Evolutionary conservation across 2,113 vertebrate genomes (phyloP).

Genomic region (Etheostoma cragini): DNA sequence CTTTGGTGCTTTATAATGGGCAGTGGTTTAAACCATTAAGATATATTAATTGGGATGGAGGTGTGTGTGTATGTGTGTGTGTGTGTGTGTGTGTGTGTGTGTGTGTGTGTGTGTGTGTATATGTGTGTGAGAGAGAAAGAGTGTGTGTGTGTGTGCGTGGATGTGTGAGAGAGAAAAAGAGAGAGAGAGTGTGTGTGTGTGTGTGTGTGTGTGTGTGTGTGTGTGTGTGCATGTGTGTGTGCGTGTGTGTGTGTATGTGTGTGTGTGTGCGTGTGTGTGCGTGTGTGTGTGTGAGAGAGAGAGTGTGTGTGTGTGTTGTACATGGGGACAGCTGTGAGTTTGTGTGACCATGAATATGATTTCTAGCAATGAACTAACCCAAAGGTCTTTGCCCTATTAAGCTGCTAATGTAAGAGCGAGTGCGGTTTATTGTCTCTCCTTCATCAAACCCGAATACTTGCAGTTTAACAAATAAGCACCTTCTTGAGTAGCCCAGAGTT

Average conservation of each 20-base stretch:
- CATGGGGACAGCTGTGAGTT: not conserved
- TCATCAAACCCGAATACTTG: constrained; percentile 39
- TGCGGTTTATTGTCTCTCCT: constrained; percentile 29
- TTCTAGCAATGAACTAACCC: constrained; percentile 42
- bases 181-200: not conserved
- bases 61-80: not conserved
- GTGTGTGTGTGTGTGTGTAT: no score
- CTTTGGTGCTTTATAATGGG: constrained; percentile 8
- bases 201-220: not conserved
- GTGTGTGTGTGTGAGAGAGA: no score
- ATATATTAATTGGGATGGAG: constrained; percentile 6
- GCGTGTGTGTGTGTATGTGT: no score
- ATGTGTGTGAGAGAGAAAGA: no score
- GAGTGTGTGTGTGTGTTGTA: no score
- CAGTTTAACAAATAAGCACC: constrained; percentile 44
- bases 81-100: no score
- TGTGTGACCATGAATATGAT: not conserved
- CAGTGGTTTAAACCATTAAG: constrained; percentile 30
- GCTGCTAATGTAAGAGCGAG: constrained; percentile 40
- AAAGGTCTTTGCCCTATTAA: constrained; percentile 12
- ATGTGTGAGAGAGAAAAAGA: no score
- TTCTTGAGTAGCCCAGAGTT: constrained; percentile 3
- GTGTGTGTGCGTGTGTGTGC: no score
- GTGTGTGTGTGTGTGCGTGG: no score
- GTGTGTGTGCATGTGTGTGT: no score